Evolutionary conservation across 2,888 invertebrate species (phyloP).

Genomic region (Calliopum simillimum): DNA sequence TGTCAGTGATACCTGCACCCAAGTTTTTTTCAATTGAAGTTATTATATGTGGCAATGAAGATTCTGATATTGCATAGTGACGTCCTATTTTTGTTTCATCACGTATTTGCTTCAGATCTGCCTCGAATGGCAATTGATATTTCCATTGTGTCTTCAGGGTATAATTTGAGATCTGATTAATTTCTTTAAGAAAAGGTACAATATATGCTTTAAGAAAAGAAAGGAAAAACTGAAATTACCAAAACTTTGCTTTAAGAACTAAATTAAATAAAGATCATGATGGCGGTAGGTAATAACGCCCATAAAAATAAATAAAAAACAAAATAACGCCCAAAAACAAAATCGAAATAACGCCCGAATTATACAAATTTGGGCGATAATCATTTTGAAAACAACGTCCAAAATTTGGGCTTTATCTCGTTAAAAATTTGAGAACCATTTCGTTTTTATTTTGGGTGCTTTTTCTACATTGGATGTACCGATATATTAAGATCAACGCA

Average conservation of each 20-base stretch:
- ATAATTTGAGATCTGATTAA: constrained; percentile 80
- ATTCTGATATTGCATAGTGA: constrained; percentile 75
- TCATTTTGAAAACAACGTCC: no score
- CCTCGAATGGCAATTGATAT: constrained; percentile 82
- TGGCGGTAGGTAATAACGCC: not conserved
- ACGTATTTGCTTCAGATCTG: constrained; percentile 75
- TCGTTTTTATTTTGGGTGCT: no score
- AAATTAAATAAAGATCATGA: constrained; percentile 9
- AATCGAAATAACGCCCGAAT: no score
- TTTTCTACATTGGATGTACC: no score
- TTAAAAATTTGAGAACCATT: no score
- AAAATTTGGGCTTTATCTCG: no score
- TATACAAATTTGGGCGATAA: no score
- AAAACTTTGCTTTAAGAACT: not conserved
- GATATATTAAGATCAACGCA: not conserved
- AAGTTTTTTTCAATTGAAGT: constrained; percentile 89
- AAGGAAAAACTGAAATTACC: no score
- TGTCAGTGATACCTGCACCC: constrained; percentile 84
- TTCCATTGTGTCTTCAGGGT: constrained; percentile 90
- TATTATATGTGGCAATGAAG: constrained; percentile 83
- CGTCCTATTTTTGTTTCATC: constrained; percentile 69
- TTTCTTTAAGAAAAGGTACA: constrained; percentile 78
- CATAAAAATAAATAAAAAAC: constrained; percentile 19
- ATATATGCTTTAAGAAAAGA: constrained; percentile 76
- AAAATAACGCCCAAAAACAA: not conserved